Base-by-base conservation (phyloP, 2,113 vertebrate species). In the Cyphomyrus discorhynchus region DNA sequence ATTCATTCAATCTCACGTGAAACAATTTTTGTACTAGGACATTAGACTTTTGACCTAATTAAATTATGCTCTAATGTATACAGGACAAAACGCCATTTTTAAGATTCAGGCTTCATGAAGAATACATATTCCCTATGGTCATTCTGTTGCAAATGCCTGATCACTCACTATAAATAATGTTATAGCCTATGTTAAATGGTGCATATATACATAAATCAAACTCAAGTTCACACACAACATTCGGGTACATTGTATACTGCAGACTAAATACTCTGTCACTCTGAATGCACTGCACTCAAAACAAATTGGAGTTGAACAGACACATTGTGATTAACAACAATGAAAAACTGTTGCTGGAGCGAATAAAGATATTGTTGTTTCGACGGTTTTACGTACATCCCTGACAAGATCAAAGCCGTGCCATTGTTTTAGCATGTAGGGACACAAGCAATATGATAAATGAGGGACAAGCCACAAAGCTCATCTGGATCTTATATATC, bases 301-400 rank as follows among this genome's bases (percentile, higher is more conserved):
- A 50, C 85, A 84, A 84, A 84, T 47, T 46, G 45, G 19, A 47
- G 21, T n/a, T 46, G 39, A 46, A 84, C 45, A 47, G 21, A 46
- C 45, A 84, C 82, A 87, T 53, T 52, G 47, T 53, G 31, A n/a
- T 35, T 49, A 87, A 53, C 85, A 87, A 87, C 85, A 87, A 87
- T 35, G 35, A 53, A 53, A 35, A 53, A 35, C 85, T 53, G 85
- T 53, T 53, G 50, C 24, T 80, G 11, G 46, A 27, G n/a, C n/a
- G 85, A 87, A 87, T 19, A 39, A 84, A 84, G 13, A 35, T 53
- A 87, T 87, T 87, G 49, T 53, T 35, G 46, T 87, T 87, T 53
- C 3, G 3, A 21, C 31, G 50, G 46, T 52, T 87, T 53, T 35
- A 86, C 45, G 46, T 49, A 7, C 46, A 11, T 86, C 49, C 50